A percentile compares a stretch with the other conserved stretches of the same genome.
These are phyloP conservation scores for Phalanger gymnotis DNA, from an alignment of 2,797 vertebrate species.

Conservation along the genomic window DNA sequence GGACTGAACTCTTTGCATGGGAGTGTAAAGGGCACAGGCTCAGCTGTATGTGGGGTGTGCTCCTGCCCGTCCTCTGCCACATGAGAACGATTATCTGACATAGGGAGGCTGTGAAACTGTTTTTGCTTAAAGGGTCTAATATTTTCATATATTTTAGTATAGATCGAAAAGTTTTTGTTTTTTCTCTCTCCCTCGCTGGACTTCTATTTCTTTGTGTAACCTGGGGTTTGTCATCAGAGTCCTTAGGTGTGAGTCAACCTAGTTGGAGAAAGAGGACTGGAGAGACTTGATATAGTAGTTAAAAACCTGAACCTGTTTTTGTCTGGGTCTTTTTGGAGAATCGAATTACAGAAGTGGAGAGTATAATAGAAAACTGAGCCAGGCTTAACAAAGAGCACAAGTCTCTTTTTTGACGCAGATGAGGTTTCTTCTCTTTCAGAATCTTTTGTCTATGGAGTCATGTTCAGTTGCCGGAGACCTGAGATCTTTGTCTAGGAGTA, in stretches of 20 bases:
- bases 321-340: background rate
- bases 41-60: background rate
- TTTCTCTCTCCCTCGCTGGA: background rate
- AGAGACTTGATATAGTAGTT: background rate
- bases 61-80: background rate
- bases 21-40: background rate
- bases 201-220: background rate
- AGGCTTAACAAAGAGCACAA: background rate
- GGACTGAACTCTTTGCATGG: background rate
- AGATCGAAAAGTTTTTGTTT: background rate
- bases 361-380: background rate
- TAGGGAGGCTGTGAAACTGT: background rate
- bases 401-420: background rate
- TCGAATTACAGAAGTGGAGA: background rate
- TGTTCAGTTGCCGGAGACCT: background rate
- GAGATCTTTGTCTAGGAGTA: background rate
- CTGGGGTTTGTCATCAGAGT: background rate
- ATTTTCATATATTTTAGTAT: background rate
- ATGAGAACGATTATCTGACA: background rate
- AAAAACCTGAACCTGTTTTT: background rate
- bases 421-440: background rate
- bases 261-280: background rate
- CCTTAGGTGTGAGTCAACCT: background rate
- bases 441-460: background rate
- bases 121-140: background rate